Conservation (phyloP, 2,888 invertebrate species). For the Poecilobothrus nobilitatus region DNA sequence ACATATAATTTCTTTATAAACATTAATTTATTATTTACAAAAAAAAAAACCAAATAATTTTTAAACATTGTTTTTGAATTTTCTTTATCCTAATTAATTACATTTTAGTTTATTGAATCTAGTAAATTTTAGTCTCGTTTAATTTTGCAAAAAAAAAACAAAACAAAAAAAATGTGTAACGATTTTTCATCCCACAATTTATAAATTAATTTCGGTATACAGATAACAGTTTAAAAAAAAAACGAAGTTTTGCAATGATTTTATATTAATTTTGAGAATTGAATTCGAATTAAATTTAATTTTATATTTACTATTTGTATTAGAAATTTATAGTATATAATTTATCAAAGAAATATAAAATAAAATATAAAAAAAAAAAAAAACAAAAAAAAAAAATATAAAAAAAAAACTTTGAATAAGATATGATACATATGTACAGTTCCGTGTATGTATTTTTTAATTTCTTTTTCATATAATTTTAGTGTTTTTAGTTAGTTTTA, state of each 20-base stretch:
- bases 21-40: no score
- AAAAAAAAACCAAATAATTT: no score
- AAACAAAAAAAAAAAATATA: background rate
- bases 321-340: conserved; percentile 8
- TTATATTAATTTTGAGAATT: background rate
- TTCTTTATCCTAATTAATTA: no score
- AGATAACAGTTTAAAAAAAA: background rate
- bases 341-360: conserved; percentile 7
- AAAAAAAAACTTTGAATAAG: background rate
- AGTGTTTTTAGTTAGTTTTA: conserved; percentile 11
- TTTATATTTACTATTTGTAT: conserved; percentile 4
- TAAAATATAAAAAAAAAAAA: background rate
- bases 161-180: no score
- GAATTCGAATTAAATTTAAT: background rate
- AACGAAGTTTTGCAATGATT: background rate
- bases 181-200: background rate
- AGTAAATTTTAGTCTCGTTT: no score
- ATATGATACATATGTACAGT: conserved; percentile 2
- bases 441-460: conserved; percentile 4
- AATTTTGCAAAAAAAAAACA: no score
- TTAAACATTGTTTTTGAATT: no score
- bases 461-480: conserved; percentile 7
- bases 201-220: background rate
- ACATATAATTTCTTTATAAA: no score
- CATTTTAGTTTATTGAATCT: no score